These are phyloP conservation scores for Papilio elwesi DNA, from an alignment of 2,888 invertebrate species.

Conservation along the genomic window DNA sequence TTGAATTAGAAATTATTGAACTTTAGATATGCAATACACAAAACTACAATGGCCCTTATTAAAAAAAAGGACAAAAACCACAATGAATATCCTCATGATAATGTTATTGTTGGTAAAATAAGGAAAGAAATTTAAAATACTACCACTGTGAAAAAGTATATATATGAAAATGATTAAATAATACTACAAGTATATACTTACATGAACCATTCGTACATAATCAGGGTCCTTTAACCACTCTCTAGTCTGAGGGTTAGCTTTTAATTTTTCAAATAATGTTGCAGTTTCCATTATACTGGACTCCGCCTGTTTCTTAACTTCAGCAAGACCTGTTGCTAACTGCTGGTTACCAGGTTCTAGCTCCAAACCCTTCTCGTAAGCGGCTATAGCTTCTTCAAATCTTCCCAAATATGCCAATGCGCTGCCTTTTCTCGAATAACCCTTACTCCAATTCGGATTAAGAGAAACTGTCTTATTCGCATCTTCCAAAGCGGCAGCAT, in stretches of 20 bases:
- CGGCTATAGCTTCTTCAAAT: constrained; percentile 89
- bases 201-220: constrained; percentile 86
- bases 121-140: no score
- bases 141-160: no score
- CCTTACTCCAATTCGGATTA: constrained; percentile 94
- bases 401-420: constrained; percentile 91
- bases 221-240: constrained; percentile 90
- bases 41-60: no score
- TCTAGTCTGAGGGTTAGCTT: constrained; percentile 87
- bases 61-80: no score
- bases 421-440: constrained; percentile 94
- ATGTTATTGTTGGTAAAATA: no score
- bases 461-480: constrained; percentile 92
- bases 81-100: no score
- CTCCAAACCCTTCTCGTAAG: constrained; percentile 88
- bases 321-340: constrained; percentile 86
- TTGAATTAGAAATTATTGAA: no score
- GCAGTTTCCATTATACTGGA: constrained; percentile 55
- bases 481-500: constrained; percentile 90
- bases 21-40: no score
- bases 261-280: constrained; percentile 84
- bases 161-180: no score
- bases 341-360: constrained; percentile 90
- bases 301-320: constrained; percentile 78
- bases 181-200: constrained; percentile 48